Conservation (phyloP, 2,113 vertebrate species). For the Neodon shergylaensis region DNA sequence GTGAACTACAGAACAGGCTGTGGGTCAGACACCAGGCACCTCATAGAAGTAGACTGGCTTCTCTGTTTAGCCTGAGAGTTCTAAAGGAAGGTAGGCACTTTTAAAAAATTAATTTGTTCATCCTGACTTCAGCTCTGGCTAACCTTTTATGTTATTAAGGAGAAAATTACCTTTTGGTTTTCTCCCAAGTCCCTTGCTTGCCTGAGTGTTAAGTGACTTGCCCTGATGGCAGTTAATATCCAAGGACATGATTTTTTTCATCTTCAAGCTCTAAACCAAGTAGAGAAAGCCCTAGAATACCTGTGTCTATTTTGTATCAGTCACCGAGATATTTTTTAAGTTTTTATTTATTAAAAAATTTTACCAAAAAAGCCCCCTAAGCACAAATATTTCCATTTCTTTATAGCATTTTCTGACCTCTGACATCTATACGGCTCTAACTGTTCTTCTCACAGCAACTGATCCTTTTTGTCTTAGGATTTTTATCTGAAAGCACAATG, state of each 20-base stretch:
- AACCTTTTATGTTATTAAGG: constrained; percentile 30
- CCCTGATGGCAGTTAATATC: background rate
- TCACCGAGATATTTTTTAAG: constrained; percentile 72
- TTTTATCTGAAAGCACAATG: constrained; percentile 78
- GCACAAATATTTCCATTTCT: constrained; percentile 76
- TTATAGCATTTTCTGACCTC: constrained; percentile 67
- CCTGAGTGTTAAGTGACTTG: constrained; percentile 28
- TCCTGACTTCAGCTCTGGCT: constrained; percentile 49
- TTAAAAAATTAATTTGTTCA: background rate
- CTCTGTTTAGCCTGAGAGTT: constrained; percentile 26
- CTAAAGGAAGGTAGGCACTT: constrained; percentile 16
- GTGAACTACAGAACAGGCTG: constrained; percentile 26
- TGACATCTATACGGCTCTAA: constrained; percentile 64
- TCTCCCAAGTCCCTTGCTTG: constrained; percentile 26
- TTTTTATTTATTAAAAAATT: constrained; percentile 76
- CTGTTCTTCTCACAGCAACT: constrained; percentile 61
- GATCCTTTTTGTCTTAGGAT: constrained; percentile 67
- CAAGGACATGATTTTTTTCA: constrained; percentile 31
- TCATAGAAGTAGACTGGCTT: constrained; percentile 1
- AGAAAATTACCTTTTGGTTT: constrained; percentile 3
- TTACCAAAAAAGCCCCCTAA: constrained; percentile 74
- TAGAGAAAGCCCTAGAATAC: constrained; percentile 50
- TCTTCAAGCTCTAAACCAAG: constrained; percentile 60
- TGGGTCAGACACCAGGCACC: constrained; percentile 23
- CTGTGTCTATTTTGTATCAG: constrained; percentile 70